Percentiles rank a stretch among this genome's conserved stretches.
Conservation (phyloP, 2,888 invertebrate species). For the Macrophya alboannulata region DNA sequence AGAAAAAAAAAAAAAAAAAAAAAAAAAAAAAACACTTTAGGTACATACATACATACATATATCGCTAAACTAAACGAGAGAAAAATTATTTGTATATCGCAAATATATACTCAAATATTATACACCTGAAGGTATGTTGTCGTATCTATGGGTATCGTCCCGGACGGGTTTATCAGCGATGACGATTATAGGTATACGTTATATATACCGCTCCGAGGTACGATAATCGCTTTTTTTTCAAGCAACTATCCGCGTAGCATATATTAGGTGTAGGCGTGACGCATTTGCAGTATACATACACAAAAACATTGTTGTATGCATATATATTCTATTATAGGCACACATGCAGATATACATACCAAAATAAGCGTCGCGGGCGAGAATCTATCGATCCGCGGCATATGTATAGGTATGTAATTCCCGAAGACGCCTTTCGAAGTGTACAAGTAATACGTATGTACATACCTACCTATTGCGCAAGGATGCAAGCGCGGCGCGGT, state of each 20-base stretch:
- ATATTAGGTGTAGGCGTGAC: background rate
- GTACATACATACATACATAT: background rate
- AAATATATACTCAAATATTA: background rate
- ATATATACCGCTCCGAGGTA: background rate
- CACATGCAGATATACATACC: background rate
- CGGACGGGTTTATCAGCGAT: background rate
- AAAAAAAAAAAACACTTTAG: background rate
- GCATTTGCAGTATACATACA: background rate
- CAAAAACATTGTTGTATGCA: background rate
- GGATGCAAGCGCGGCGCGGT: constrained; percentile 76
- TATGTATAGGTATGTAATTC: constrained; percentile 53
- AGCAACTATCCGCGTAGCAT: background rate
- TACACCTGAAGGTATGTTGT: constrained; percentile 11
- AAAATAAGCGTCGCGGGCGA: background rate
- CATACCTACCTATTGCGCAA: constrained; percentile 73
- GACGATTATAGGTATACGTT: background rate
- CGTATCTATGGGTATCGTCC: background rate
- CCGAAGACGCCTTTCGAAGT: constrained; percentile 75
- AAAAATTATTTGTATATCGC: constrained; percentile 1
- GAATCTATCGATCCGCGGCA: constrained; percentile 9
- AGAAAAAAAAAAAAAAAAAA: background rate
- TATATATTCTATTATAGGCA: background rate
- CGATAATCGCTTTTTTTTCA: background rate
- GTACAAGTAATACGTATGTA: constrained; percentile 61
- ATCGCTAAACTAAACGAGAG: background rate